These are phyloP conservation scores for Mechanitis messenoides DNA, from an alignment of 2,888 invertebrate genomes.

Conservation along the genomic window DNA sequence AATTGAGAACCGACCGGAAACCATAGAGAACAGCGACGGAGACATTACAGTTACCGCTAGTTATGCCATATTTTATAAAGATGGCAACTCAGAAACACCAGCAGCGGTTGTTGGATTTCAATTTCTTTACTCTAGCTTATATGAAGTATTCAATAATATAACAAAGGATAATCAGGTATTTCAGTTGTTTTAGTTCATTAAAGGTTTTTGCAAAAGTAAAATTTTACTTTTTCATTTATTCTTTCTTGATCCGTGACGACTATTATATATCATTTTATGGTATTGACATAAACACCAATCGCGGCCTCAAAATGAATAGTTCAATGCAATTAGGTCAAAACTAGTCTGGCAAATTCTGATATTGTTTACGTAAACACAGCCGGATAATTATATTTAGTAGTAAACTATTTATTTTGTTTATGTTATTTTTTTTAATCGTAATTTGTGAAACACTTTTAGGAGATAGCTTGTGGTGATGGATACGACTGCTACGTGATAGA, in stretches of 20 bases:
- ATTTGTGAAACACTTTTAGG: conserved; percentile 36
- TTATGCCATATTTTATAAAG: conserved; percentile 88
- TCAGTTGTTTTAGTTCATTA: conserved; percentile 2
- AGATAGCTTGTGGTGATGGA: conserved; percentile 68
- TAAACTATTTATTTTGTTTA: neutral
- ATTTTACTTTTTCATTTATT: too few species aligned
- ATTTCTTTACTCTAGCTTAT: conserved; percentile 83
- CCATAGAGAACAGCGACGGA: conserved; percentile 56
- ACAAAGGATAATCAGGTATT: conserved; percentile 49
- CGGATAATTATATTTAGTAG: too few species aligned
- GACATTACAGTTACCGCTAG: conserved; percentile 86
- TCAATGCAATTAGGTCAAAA: too few species aligned
- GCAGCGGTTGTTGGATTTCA: conserved; percentile 94
- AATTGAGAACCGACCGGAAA: conserved; percentile 44
- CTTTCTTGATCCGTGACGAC: too few species aligned
- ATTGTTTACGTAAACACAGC: too few species aligned
- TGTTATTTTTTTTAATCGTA: neutral
- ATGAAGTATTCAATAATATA: conserved; percentile 82
- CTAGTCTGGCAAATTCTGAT: too few species aligned
- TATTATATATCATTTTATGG: too few species aligned
- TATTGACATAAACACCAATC: too few species aligned
- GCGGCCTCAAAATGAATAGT: too few species aligned
- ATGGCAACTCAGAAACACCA: conserved; percentile 85
- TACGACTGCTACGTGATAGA: conserved; percentile 93
- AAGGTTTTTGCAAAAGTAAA: too few species aligned